Evolutionary conservation across 1,140 invertebrate genomes (phyloP).

Genomic region (Chironomus striatipennis): DNA sequence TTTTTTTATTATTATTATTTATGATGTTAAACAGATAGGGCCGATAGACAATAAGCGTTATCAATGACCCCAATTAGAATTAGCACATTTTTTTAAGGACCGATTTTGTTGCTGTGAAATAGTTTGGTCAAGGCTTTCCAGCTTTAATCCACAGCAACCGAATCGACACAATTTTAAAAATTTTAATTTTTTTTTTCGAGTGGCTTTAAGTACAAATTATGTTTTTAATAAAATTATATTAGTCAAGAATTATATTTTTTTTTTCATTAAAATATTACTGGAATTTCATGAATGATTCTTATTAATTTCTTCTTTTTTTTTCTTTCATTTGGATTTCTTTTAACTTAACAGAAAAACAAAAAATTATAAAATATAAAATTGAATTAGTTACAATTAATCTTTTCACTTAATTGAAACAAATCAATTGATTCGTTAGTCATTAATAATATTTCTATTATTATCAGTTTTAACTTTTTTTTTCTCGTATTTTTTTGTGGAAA

Average conservation of each 20-base stretch:
- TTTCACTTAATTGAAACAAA: background rate
- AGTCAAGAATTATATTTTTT: background rate
- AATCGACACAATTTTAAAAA: background rate
- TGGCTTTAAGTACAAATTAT: slow-evolving; percentile 12
- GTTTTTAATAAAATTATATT: background rate
- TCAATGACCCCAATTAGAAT: too few species aligned
- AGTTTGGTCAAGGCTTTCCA: background rate
- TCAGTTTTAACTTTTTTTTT: background rate
- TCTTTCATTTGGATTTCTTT: background rate
- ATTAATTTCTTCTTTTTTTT: background rate
- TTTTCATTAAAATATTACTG: background rate
- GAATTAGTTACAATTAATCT: background rate
- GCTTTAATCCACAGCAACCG: too few species aligned
- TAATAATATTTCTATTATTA: slow-evolving; percentile 9
- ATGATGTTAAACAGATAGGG: too few species aligned
- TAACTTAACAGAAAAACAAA: background rate
- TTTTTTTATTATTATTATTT: too few species aligned
- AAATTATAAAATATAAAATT: background rate
- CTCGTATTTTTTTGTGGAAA: background rate
- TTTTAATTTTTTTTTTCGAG: background rate
- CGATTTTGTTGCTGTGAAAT: background rate
- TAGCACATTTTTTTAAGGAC: too few species aligned
- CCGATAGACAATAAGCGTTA: too few species aligned
- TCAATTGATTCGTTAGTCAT: background rate
- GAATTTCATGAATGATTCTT: background rate